Conservation (phyloP, 2,888 invertebrate species). For the Osmoderma eremita region DNA sequence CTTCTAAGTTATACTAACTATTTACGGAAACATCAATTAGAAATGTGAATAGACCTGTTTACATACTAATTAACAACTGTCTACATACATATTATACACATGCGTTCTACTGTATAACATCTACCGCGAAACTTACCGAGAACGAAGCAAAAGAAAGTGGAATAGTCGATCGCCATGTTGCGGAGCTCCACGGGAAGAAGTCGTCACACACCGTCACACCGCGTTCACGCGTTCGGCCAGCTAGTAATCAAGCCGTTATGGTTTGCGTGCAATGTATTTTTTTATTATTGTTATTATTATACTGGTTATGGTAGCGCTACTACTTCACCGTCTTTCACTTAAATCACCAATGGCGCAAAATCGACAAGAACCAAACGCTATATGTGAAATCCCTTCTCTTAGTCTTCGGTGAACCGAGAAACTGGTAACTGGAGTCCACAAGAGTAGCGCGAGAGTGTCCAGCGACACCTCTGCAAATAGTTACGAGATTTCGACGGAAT, state of each 20-base stretch:
- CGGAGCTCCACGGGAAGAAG: too few relatives aligned
- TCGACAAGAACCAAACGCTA: constrained; percentile 52
- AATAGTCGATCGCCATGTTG: constrained; percentile 22
- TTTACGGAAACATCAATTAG: too few relatives aligned
- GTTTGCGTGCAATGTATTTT: too few relatives aligned
- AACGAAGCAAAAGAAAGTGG: constrained; percentile 26
- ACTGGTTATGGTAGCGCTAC: not conserved
- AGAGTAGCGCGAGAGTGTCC: not conserved
- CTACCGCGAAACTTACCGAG: constrained; percentile 19
- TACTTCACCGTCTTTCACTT: constrained; percentile 57
- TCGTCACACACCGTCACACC: too few relatives aligned
- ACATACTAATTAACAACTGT: not conserved
- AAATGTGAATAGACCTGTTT: not conserved
- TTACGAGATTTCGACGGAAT: too few relatives aligned
- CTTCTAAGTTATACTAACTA: too few relatives aligned
- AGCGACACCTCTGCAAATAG: not conserved
- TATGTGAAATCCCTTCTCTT: constrained; percentile 52
- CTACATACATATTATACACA: not conserved
- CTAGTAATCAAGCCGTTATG: too few relatives aligned
- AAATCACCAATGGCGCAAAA: constrained; percentile 54
- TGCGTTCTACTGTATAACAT: not conserved
- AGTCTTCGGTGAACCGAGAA: constrained; percentile 32
- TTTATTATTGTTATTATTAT: not conserved
- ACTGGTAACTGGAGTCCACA: constrained; percentile 19
- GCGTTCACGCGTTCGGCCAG: too few relatives aligned